These are phyloP conservation scores for Rhagoletis zephyria DNA, from an alignment of 1,140 invertebrate genomes.

Conservation along the genomic window DNA sequence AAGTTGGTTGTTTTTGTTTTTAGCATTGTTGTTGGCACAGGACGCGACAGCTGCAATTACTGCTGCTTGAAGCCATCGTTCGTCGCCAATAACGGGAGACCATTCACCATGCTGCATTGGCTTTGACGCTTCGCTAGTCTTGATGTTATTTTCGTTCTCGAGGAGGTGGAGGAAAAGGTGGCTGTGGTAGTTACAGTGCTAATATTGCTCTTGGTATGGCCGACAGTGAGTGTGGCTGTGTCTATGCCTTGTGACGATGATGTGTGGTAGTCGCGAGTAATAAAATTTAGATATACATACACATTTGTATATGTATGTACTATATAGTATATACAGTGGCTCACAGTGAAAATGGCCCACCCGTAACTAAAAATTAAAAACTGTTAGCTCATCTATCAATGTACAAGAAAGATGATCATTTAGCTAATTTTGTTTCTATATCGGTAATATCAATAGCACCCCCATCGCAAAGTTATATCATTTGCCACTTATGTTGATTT, in stretches of 20 bases:
- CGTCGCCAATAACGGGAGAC: slow-evolving; percentile 44
- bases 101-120: slow-evolving; percentile 50
- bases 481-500: no score
- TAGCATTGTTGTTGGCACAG: slow-evolving; percentile 24
- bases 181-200: not conserved
- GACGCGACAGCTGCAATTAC: slow-evolving; percentile 51
- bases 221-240: not conserved
- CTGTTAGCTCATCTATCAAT: no score
- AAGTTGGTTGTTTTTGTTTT: not conserved
- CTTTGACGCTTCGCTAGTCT: slow-evolving; percentile 42
- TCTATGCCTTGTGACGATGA: not conserved
- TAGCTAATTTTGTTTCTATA: no score
- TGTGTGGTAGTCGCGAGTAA: not conserved
- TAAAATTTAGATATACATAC: not conserved
- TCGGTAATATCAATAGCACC: no score
- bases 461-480: no score
- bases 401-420: no score
- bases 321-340: no score
- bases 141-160: not conserved
- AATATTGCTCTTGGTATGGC: slow-evolving; percentile 7
- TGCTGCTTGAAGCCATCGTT: slow-evolving; percentile 12
- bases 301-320: not conserved
- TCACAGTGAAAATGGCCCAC: no score
- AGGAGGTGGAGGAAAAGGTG: not conserved
- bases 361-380: no score